Conservation (phyloP, 2,888 invertebrate species). For the Bembecia ichneumoniformis region DNA sequence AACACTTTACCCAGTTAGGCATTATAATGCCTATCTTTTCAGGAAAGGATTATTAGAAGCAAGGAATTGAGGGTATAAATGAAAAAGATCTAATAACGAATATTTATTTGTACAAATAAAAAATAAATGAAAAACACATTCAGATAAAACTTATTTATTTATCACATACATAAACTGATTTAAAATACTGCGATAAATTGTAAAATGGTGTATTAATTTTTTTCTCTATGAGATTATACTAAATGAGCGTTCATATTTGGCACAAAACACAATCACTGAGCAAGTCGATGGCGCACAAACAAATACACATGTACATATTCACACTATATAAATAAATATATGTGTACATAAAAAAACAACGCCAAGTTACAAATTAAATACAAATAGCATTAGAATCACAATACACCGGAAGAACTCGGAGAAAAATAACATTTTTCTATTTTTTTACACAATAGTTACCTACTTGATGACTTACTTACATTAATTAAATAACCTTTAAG, state of each 20-base stretch:
- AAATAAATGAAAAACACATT: conserved; percentile 8
- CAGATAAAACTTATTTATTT: conserved; percentile 11
- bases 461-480: too few relatives aligned
- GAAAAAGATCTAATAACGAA: too few relatives aligned
- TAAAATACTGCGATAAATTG: neutral
- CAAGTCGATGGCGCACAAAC: neutral
- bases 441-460: neutral
- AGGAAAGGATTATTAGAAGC: too few relatives aligned
- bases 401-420: neutral
- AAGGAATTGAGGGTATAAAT: too few relatives aligned
- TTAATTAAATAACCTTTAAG: too few relatives aligned
- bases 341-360: too few relatives aligned
- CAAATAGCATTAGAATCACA: neutral
- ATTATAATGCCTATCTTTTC: too few relatives aligned
- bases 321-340: too few relatives aligned
- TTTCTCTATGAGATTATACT: conserved; percentile 10
- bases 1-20: too few relatives aligned
- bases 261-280: neutral
- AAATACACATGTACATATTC: too few relatives aligned
- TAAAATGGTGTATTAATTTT: neutral
- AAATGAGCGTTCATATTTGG: conserved; percentile 10
- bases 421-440: neutral
- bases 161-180: conserved; percentile 9
- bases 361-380: neutral
- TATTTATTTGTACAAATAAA: conserved; percentile 2